Conservation (phyloP, 2,888 invertebrate genomes). For the Uloborus plumipes region DNA sequence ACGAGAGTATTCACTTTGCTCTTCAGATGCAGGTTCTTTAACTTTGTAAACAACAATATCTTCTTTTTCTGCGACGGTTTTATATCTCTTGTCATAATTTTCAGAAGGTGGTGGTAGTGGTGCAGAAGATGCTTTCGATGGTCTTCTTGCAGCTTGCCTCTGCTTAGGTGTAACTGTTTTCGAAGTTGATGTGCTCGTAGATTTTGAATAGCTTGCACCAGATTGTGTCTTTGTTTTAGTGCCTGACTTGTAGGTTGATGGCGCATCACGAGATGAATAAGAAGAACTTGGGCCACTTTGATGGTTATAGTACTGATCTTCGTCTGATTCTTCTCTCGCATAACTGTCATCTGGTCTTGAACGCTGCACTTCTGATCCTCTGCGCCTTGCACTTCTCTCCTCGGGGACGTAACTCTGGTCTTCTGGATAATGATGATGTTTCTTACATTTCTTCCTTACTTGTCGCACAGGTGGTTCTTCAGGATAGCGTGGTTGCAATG, state of each 20-base stretch:
- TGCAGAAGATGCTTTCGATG: background rate
- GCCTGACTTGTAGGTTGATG: background rate
- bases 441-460: background rate
- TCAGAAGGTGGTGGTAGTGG: background rate
- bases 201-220: slow-evolving; percentile 7
- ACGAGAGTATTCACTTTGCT: background rate
- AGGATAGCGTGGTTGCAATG: background rate
- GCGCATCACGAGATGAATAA: background rate
- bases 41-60: slow-evolving; percentile 13
- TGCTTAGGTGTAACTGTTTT: slow-evolving; percentile 4
- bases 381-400: background rate
- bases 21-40: background rate
- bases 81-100: slow-evolving; percentile 1
- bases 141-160: background rate
- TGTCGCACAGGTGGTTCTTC: background rate
- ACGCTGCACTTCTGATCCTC: background rate
- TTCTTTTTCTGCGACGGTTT: background rate
- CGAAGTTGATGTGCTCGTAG: slow-evolving; percentile 27
- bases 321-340: background rate
- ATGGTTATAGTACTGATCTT: slow-evolving; percentile 2
- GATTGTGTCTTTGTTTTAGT: slow-evolving; percentile 1
- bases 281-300: slow-evolving; percentile 12
- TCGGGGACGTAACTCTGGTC: background rate
- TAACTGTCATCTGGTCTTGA: slow-evolving; percentile 24
- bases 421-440: slow-evolving; percentile 1